Evolutionary conservation across 2,888 invertebrate species (phyloP).

Genomic region (Hyalella azteca): DNA sequence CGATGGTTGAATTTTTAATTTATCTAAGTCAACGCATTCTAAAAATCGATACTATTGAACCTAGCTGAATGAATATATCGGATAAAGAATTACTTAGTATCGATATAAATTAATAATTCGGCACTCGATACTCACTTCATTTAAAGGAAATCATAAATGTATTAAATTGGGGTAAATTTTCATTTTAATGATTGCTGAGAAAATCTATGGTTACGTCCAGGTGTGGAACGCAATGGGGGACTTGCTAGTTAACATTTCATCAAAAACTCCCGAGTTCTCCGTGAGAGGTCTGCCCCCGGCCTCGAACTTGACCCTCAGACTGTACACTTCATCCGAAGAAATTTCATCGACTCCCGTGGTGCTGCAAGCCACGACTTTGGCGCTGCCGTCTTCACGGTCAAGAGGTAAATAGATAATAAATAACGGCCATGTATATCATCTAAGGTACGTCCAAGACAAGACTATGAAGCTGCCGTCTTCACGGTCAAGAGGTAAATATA

Average conservation of each 20-base stretch:
- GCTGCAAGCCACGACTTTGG: not conserved
- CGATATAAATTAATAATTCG: not conserved
- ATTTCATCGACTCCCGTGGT: constrained; percentile 30
- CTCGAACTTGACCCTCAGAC: constrained; percentile 17
- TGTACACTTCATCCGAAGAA: constrained; percentile 23
- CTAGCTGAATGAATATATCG: not conserved
- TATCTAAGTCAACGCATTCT: too few relatives aligned
- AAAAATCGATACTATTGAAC: too few relatives aligned
- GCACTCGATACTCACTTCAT: not conserved
- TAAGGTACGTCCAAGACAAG: too few relatives aligned
- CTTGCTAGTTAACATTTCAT: constrained; percentile 22
- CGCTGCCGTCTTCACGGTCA: constrained; percentile 4
- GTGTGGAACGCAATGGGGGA: constrained; percentile 15
- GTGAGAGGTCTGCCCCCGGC: constrained; percentile 22
- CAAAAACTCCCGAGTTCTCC: constrained; percentile 24
- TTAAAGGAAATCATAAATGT: not conserved
- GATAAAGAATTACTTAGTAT: not conserved
- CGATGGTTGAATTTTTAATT: too few relatives aligned
- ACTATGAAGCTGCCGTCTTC: not conserved
- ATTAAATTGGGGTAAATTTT: not conserved
- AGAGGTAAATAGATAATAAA: too few relatives aligned
- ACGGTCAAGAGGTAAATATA: constrained; percentile 32
- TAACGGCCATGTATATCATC: too few relatives aligned
- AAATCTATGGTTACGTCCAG: not conserved
- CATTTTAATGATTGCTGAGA: not conserved